phyloP scores from a whole-genome alignment of 2,888 invertebrate genomes.

The Didymodactylos carnosus region DNA sequence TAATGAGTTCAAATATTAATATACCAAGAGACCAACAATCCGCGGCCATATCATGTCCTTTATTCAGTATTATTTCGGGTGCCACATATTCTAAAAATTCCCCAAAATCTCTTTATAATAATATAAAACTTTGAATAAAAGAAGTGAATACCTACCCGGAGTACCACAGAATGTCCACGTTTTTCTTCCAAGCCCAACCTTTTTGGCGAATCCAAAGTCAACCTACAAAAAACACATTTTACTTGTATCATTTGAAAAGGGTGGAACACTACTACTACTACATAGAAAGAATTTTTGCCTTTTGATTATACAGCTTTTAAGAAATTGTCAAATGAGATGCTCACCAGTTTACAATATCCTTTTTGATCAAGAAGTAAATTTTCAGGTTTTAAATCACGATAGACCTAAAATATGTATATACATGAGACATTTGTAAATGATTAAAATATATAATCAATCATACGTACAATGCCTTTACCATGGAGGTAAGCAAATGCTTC shows the following conservation, averaged over 20 bases:
- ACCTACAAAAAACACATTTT: slow-evolving; percentile 27
- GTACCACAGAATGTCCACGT: slow-evolving; percentile 99
- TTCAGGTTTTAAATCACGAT: slow-evolving; percentile 69
- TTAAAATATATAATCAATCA: too few relatives aligned
- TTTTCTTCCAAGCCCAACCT: slow-evolving; percentile 60
- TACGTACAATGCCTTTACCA: slow-evolving; percentile 54
- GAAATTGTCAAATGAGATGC: background rate
- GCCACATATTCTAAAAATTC: slow-evolving; percentile 60
- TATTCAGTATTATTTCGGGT: slow-evolving; percentile 91
- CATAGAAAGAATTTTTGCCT: too few relatives aligned
- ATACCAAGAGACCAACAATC: slow-evolving; percentile 98
- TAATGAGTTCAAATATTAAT: slow-evolving; percentile 87
- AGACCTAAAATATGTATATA: too few relatives aligned
- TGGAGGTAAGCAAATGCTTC: slow-evolving; percentile 79
- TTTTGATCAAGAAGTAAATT: slow-evolving; percentile 60
- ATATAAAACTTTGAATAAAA: too few relatives aligned
- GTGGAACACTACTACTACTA: too few relatives aligned
- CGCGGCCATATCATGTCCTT: slow-evolving; percentile 71
- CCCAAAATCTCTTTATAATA: too few relatives aligned
- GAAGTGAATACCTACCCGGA: background rate
- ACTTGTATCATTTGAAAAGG: too few relatives aligned
- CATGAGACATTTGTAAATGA: too few relatives aligned
- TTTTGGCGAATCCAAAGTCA: slow-evolving; percentile 98
- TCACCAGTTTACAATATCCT: slow-evolving; percentile 66
- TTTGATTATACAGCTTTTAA: too few relatives aligned